Evolutionary conservation across 2,888 invertebrate species (phyloP).

Genomic region (Criorhina ranunculi): DNA sequence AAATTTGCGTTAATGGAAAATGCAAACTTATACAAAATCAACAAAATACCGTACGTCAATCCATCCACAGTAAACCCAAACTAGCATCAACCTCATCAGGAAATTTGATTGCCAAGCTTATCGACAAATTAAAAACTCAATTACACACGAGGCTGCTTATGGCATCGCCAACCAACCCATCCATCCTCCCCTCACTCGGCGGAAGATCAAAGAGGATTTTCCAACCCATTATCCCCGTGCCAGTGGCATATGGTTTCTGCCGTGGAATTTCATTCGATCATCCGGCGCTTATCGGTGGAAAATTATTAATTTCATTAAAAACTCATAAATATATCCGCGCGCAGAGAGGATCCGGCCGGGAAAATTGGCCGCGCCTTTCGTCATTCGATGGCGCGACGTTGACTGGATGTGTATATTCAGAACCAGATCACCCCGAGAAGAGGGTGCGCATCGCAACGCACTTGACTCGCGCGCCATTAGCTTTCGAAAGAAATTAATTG

Average conservation of each 20-base stretch:
- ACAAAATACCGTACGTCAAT: constrained; percentile 37
- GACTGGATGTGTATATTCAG: constrained; percentile 24
- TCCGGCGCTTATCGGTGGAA: constrained; percentile 72
- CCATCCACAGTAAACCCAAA: background rate
- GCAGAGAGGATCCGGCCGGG: constrained; percentile 59
- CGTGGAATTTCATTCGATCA: constrained; percentile 66
- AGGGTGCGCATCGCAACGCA: constrained; percentile 72
- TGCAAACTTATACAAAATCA: background rate
- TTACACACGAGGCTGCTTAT: constrained; percentile 70
- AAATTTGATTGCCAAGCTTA: constrained; percentile 65
- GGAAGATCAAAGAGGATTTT: constrained; percentile 67
- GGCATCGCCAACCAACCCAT: constrained; percentile 58
- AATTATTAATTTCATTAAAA: constrained; percentile 77
- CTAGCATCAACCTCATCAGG: constrained; percentile 38
- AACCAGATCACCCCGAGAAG: constrained; percentile 59
- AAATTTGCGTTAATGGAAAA: background rate
- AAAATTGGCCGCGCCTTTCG: constrained; percentile 64
- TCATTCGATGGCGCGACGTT: constrained; percentile 57
- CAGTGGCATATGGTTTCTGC: constrained; percentile 64
- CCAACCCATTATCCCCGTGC: constrained; percentile 65
- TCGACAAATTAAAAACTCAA: constrained; percentile 74
- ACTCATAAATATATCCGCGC: constrained; percentile 74
- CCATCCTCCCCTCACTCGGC: constrained; percentile 1
- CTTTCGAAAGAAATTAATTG: constrained; percentile 74
- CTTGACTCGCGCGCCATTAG: constrained; percentile 75